A percentile compares a stretch with the other conserved stretches of the same genome.
Conservation (phyloP, 2,888 invertebrate genomes). For the Pherbina coryleti region DNA sequence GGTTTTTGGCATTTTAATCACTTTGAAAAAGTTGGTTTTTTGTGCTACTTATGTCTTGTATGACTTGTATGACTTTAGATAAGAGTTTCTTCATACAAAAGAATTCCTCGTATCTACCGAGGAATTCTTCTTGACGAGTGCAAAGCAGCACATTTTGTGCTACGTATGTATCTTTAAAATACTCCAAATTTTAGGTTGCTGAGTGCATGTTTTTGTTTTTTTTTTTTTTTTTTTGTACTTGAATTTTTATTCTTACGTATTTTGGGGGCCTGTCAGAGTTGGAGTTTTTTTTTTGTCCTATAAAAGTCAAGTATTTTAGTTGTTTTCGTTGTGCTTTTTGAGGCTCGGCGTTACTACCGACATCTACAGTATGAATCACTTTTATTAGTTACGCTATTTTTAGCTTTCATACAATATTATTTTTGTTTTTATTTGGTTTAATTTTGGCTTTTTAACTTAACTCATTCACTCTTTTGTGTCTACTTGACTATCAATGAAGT, state of each 20-base stretch:
- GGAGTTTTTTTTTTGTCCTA: neutral
- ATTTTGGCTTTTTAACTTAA: neutral
- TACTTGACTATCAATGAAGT: neutral
- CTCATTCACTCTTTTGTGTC: neutral
- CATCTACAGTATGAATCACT: neutral
- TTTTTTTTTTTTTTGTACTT: neutral
- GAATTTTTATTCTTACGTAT: neutral
- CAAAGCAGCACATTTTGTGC: neutral
- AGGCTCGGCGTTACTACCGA: neutral
- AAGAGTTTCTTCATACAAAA: neutral
- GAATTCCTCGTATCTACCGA: neutral
- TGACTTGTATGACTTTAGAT: conserved; percentile 1
- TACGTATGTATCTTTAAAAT: neutral
- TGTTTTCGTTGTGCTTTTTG: neutral
- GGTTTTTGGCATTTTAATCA: neutral
- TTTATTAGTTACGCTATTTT: neutral
- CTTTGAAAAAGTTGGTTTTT: neutral
- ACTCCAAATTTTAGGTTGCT: neutral
- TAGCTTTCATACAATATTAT: neutral
- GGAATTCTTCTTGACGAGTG: neutral
- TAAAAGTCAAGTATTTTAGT: neutral
- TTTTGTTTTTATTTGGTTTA: neutral
- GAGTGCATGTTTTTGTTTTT: neutral
- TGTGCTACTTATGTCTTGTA: neutral
- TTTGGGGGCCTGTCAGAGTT: conserved; percentile 9